Base-by-base conservation (phyloP, 2,797 vertebrate species). In the Poecilia velifera region DNA sequence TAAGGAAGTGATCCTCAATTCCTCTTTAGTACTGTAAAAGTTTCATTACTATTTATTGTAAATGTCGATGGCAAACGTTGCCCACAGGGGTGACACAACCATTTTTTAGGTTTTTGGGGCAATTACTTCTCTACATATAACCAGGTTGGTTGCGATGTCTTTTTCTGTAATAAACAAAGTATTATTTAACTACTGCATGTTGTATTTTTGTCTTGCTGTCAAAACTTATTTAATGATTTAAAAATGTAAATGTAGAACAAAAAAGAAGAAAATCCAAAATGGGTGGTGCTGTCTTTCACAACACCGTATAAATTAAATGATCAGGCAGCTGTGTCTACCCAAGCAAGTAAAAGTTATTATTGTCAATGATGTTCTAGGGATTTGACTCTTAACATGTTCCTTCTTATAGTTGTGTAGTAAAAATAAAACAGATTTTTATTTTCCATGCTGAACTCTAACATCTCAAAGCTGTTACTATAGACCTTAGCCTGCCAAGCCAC, bases 401-500 rank as follows among this genome's bases (percentile, higher is more conserved):
- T 57, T 12, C 57, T 43, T 43, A 36, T n/a, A 49, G 20, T 25
- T 39, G 3, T 34, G 12, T 13, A 18, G 13, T 49, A 7, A 36
- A 49, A n/a, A 4, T 39, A 34, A 34, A 36, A 51, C n/a, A 13
- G 6, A 47, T 41, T 68, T 12, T 45, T 77, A 20, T 25, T 13
- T 46, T 55, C 3, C 9, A 57, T 72, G 41, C 43, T 34, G 12
- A 62, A 46, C 28, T 57, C 7, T 9, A 25, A 20, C 16, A 59
- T 18, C 31, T 12, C 34, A 41, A 55, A 72, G 45, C 51, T 43
- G 46, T 57, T 34, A 72, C 41, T 46, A 57, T 55, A 46, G 51
- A 73, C 39, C 55, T n/a, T 22, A 43, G 18, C 16, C 80, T 75
- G 55, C 53, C 62, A n/a, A 80, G 74, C 34, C 74, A 34, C 43